Base-by-base conservation (phyloP, 1,140 invertebrate genomes). In the Euschistus heros region DNA sequence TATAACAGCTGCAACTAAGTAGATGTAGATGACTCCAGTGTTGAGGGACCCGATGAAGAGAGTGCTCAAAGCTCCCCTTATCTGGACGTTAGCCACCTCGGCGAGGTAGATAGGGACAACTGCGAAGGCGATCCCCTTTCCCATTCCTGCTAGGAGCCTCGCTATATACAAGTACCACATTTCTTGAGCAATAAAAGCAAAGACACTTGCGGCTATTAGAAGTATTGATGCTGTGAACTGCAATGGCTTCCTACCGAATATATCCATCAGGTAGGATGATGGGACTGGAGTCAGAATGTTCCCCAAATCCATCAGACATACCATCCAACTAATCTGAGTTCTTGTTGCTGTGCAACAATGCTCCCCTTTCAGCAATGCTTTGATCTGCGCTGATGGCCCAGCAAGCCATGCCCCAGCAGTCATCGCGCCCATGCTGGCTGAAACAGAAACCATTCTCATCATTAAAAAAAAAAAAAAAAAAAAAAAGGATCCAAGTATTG, bases 101-200 rank as follows among this genome's bases (percentile, higher is more conserved):
- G 88, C 89, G 64, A 90, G 81, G 74, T 92, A 94, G 80, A 93
- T 87, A 0, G 90, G 89, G 2, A 85, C 79, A 10, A 84, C 81
- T 0, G 89, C 87, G 74, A 89, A 91, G 0, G 85, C 78, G 67
- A 88, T 81, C 0, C 89, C 88, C 6, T 88, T 80, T 2, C 81
- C 83, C 8, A 91, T 70, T 18, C 91, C 91, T 71, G 67, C 68
- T 24, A 73, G 26, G 1, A 67, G 7, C 24, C 87, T 78, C 13
- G 82, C 85, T 0, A 78, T 70, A 68, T 83, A 85, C 2, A 88
- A 71, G 24, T 62, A 47, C 57, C 63, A 66, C 5, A 66, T n/a
- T 2, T 63, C 64, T 6, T 64, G 37, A 5, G 64, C 60, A 2
- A 30, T 27, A 8, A 68, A 14, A 3, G 63, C 44, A 1, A 66